phyloP scores from a whole-genome alignment of 1,140 invertebrate genomes.

The Fopius arisanus region DNA sequence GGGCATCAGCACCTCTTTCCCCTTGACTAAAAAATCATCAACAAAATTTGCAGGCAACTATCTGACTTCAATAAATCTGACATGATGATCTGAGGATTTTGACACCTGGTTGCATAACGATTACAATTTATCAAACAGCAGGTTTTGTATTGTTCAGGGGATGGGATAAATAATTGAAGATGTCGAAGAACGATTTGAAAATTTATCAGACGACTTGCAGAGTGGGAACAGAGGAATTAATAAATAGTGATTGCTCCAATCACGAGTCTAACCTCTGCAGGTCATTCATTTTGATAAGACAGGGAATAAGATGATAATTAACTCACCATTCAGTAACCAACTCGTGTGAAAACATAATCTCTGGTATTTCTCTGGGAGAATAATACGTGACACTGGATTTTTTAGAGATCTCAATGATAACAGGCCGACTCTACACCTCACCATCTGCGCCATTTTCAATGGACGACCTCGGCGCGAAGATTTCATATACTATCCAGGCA shows the following conservation, averaged over 20 bases:
- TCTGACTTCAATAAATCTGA: background rate
- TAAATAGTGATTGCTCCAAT: background rate
- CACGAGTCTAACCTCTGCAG: conserved; percentile 28
- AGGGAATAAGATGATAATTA: conserved; percentile 14
- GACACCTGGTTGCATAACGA: conserved; percentile 45
- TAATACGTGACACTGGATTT: conserved; percentile 38
- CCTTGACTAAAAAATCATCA: conserved; percentile 47
- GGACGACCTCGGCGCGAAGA: background rate
- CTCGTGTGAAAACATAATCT: conserved; percentile 58
- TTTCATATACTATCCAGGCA: background rate
- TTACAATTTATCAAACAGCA: background rate
- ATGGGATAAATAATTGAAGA: background rate
- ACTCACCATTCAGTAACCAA: conserved; percentile 53
- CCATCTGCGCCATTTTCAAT: conserved; percentile 56
- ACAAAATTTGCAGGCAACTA: background rate
- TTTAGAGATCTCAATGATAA: conserved; percentile 44
- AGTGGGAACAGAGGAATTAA: background rate
- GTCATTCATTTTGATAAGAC: conserved; percentile 26
- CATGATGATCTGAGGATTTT: background rate
- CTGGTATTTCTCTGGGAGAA: conserved; percentile 47
- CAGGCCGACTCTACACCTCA: conserved; percentile 46
- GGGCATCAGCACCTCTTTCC: conserved; percentile 72
- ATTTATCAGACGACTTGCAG: background rate
- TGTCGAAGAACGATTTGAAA: background rate
- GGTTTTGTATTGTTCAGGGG: background rate